Percentiles rank a stretch among this genome's conserved stretches.
phyloP scores from a whole-genome alignment of 2,797 vertebrate genomes.

The Danio tinwini region DNA sequence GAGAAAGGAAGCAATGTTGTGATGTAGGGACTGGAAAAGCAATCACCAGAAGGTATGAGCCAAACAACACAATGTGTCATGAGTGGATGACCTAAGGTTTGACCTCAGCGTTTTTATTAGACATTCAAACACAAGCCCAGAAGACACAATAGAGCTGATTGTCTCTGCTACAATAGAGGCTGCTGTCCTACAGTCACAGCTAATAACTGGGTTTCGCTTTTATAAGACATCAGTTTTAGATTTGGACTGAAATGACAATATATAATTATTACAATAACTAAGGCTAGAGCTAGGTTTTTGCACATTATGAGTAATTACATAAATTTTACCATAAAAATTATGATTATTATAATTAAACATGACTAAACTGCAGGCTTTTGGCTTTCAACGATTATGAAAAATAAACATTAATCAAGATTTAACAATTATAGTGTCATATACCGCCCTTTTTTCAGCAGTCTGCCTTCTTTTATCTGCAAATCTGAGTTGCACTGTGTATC shows the following conservation, averaged over 20 bases:
- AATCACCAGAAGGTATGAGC: conserved; percentile 27
- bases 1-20: conserved; percentile 8
- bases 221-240: not conserved
- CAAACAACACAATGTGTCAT: conserved; percentile 26
- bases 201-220: not conserved
- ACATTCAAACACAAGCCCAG: conserved; percentile 13
- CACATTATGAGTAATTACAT: too few species aligned
- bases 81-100: conserved; percentile 28
- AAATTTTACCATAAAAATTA: too few species aligned
- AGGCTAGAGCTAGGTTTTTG: too few species aligned
- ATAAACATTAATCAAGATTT: too few species aligned
- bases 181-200: conserved; percentile 13
- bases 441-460: too few species aligned
- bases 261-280: not conserved
- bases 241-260: not conserved
- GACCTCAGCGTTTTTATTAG: conserved; percentile 22
- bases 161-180: conserved; percentile 20
- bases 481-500: too few species aligned
- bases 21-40: conserved; percentile 22
- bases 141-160: conserved; percentile 28
- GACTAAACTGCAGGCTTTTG: too few species aligned
- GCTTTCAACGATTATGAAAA: too few species aligned
- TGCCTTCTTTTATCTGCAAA: too few species aligned
- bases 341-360: too few species aligned
- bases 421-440: too few species aligned